These are phyloP conservation scores for Micromussa lordhowensis DNA, from an alignment of 92 coral and sea anemone species.

Conservation along the genomic window DNA sequence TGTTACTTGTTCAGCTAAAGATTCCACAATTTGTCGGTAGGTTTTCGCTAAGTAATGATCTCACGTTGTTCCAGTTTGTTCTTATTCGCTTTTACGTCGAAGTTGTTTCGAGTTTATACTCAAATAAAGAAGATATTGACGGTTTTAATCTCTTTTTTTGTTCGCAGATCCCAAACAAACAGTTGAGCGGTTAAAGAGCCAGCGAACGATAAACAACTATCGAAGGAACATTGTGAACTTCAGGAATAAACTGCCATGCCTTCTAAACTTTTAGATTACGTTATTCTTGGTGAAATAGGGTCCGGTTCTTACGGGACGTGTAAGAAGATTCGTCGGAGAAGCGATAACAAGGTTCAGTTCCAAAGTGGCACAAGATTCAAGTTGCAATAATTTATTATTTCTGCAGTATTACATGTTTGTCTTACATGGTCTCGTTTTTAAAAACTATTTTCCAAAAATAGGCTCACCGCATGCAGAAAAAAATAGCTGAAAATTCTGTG, in stretches of 20 bases:
- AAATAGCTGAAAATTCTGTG: too few relatives aligned
- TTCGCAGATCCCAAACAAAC: not conserved
- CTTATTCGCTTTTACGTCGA: not conserved
- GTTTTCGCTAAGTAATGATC: not conserved
- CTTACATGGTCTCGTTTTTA: not conserved
- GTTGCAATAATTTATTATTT: too few relatives aligned
- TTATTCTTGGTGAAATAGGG: conserved; percentile 84
- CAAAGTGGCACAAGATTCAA: not conserved
- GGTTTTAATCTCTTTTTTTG: not conserved
- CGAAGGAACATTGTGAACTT: not conserved
- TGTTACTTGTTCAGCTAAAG: not conserved
- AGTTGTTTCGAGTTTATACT: not conserved
- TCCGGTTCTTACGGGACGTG: conserved; percentile 99
- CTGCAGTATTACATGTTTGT: not conserved
- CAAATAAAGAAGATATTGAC: not conserved
- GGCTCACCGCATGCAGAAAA: not conserved
- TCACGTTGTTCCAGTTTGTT: not conserved
- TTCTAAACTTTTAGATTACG: conserved; percentile 90
- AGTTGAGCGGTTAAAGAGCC: not conserved
- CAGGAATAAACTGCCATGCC: conserved; percentile 69
- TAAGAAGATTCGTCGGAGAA: conserved; percentile 88
- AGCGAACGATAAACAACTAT: not conserved
- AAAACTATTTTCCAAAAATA: not conserved
- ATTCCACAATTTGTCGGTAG: not conserved
- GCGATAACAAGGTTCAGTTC: conserved; percentile 84